phyloP scores from a whole-genome alignment of 2,888 invertebrate species.

The Plagiodera versicolora region DNA sequence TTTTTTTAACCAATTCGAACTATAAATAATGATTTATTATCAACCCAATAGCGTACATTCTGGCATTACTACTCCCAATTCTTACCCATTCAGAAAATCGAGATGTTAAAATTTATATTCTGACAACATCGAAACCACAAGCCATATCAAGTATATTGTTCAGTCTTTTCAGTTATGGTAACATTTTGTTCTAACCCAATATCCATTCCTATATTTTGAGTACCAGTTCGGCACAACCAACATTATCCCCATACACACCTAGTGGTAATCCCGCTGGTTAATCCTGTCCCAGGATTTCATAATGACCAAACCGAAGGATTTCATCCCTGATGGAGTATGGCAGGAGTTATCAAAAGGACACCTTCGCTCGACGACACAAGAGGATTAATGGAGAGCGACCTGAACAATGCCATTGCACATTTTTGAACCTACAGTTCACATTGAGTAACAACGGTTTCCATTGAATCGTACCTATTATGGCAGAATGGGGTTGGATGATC shows the following conservation, averaged over 20 bases:
- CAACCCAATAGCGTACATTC: too few relatives aligned
- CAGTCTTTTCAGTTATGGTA: too few relatives aligned
- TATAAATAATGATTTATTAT: too few relatives aligned
- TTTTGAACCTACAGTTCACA: neutral
- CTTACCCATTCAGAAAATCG: too few relatives aligned
- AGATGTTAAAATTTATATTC: too few relatives aligned
- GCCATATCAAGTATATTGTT: too few relatives aligned
- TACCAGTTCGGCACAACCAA: neutral
- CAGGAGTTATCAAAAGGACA: constrained; percentile 37
- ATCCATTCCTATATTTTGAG: neutral
- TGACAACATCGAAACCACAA: too few relatives aligned
- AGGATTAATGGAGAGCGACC: constrained; percentile 37
- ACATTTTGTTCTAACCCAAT: too few relatives aligned
- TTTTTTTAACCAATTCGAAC: too few relatives aligned
- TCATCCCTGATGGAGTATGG: constrained; percentile 32
- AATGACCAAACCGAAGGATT: constrained; percentile 33
- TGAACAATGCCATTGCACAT: constrained; percentile 7
- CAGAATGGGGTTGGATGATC: too few relatives aligned
- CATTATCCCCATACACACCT: constrained; percentile 4
- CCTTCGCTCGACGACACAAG: constrained; percentile 39
- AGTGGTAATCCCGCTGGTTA: constrained; percentile 26
- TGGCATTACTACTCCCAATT: too few relatives aligned
- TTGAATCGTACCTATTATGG: neutral
- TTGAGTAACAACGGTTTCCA: constrained; percentile 4
- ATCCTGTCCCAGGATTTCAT: constrained; percentile 27